Evolutionary conservation across 2,888 invertebrate species (phyloP).

Genomic region (Ditula angustiorana): DNA sequence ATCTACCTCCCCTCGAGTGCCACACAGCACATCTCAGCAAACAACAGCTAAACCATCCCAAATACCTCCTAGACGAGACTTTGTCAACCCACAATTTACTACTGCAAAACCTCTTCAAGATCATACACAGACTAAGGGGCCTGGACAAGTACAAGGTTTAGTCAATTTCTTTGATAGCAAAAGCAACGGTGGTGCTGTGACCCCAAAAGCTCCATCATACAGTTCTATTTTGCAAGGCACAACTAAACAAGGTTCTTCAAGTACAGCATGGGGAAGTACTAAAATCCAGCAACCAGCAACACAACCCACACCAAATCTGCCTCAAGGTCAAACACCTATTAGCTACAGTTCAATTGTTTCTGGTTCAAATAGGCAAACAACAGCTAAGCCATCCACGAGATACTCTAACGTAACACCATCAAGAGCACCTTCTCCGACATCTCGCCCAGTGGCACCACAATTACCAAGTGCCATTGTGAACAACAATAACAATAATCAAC

Average conservation of each 20-base stretch:
- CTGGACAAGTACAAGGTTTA: conserved; percentile 73
- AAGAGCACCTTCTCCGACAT: conserved; percentile 40
- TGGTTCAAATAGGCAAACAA: conserved; percentile 60
- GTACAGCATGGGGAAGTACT: conserved; percentile 42
- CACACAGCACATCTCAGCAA: conserved; percentile 41
- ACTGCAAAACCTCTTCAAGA: conserved; percentile 46
- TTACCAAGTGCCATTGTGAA: conserved; percentile 79
- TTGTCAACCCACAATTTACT: conserved; percentile 59
- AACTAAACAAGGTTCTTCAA: conserved; percentile 42
- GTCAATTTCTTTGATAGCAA: conserved; percentile 71
- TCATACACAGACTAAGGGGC: conserved; percentile 50
- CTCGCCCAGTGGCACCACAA: conserved; percentile 57
- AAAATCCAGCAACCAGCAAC: conserved; percentile 45
- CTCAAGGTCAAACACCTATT: conserved; percentile 53
- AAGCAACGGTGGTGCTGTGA: conserved; percentile 51
- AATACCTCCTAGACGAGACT: conserved; percentile 53
- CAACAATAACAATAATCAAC: conserved; percentile 58
- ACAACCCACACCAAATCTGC: conserved; percentile 46
- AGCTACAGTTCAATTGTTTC: conserved; percentile 68
- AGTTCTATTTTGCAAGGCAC: conserved; percentile 68
- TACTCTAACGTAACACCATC: conserved; percentile 46
- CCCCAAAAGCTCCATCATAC: conserved; percentile 67
- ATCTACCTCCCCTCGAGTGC: conserved; percentile 55
- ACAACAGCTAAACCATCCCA: conserved; percentile 38
- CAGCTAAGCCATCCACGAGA: conserved; percentile 52